phyloP scores from a whole-genome alignment of 2,113 vertebrate genomes.

The Psammodynastes pulverulentus region DNA sequence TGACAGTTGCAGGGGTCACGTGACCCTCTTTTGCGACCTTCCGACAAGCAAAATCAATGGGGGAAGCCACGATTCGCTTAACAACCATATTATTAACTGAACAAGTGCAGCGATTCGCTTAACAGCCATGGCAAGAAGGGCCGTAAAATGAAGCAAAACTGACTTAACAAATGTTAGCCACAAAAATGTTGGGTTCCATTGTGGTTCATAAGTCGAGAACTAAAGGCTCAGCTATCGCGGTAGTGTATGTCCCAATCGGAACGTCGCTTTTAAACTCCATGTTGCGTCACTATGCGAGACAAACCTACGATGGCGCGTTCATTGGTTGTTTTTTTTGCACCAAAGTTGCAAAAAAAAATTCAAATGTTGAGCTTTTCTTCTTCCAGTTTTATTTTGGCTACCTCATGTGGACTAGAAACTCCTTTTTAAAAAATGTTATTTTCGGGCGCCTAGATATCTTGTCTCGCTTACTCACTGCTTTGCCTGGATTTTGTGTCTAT shows the following conservation, averaged over 20 bases:
- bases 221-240: too few relatives aligned
- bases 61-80: too few relatives aligned
- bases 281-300: not conserved
- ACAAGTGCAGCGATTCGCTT: too few relatives aligned
- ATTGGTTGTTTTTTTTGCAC: not conserved
- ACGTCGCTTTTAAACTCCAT: not conserved
- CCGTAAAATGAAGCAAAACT: too few relatives aligned
- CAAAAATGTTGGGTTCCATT: too few relatives aligned
- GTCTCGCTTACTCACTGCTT: not conserved
- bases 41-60: too few relatives aligned
- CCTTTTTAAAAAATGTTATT: not conserved
- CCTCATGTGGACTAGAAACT: not conserved
- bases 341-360: not conserved
- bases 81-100: too few relatives aligned
- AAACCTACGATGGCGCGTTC: too few relatives aligned
- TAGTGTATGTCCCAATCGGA: not conserved
- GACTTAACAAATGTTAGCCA: too few relatives aligned
- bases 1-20: not conserved
- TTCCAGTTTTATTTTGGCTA: not conserved
- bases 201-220: too few relatives aligned
- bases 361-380: not conserved
- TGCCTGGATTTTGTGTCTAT: not conserved
- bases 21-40: too few relatives aligned
- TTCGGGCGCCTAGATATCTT: not conserved
- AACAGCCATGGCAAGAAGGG: too few relatives aligned